These are phyloP conservation scores for Aphaenogaster ashmeadi DNA, from an alignment of 1,140 invertebrate species.

Conservation along the genomic window DNA sequence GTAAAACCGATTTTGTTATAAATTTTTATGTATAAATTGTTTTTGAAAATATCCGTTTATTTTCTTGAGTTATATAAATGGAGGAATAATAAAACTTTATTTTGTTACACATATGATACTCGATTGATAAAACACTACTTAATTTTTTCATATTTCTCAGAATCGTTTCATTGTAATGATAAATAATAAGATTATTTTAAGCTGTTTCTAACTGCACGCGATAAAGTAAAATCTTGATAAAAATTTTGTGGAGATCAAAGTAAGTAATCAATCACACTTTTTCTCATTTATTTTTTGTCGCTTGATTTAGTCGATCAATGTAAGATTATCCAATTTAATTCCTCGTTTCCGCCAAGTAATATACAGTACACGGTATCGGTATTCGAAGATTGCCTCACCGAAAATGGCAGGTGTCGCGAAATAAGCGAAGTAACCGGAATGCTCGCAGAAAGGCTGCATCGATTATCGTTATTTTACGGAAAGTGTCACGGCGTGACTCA, in stretches of 20 bases:
- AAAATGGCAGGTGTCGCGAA: conserved; percentile 21
- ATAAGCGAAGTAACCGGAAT: conserved; percentile 35
- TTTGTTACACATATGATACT: background rate
- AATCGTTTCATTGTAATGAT: background rate
- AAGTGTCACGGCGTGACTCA: conserved; percentile 71
- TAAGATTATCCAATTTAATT: conserved; percentile 2
- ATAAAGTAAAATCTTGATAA: background rate
- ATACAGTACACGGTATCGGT: background rate
- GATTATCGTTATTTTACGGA: conserved; percentile 65
- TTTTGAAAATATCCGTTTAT: background rate
- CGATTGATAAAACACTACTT: background rate
- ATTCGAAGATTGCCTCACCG: conserved; percentile 24
- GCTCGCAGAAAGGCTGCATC: conserved; percentile 50
- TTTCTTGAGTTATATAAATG: background rate
- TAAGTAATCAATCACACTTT: background rate
- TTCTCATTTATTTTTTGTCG: conserved; percentile 1
- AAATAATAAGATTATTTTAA: background rate
- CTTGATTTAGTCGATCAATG: background rate
- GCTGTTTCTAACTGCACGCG: background rate
- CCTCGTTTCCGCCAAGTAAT: background rate
- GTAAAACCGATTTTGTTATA: background rate
- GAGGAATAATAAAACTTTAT: background rate
- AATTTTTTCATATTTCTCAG: background rate
- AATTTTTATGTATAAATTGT: background rate
- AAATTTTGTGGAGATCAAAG: background rate